A percentile compares a stretch with the other conserved stretches of the same genome.
phyloP scores from a whole-genome alignment of 2,797 vertebrate genomes.

The Ataeniobius toweri region DNA sequence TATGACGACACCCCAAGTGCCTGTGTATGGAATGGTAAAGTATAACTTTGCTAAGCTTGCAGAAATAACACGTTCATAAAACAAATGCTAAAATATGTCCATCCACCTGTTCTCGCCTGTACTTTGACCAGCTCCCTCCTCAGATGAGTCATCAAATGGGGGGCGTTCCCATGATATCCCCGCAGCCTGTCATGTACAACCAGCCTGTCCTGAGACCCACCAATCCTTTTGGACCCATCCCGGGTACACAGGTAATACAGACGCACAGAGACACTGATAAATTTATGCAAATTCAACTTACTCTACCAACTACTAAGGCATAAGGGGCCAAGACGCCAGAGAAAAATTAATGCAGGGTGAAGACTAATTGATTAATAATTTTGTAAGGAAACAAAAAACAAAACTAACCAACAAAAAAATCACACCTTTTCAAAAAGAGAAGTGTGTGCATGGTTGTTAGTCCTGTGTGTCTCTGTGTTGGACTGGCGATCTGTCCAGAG shows the following conservation, averaged over 20 bases:
- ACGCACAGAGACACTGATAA: constrained; percentile 7
- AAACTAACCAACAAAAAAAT: no score
- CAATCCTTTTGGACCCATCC: constrained; percentile 86
- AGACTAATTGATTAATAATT: no score
- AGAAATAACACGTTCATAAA: background rate
- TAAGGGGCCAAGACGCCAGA: background rate
- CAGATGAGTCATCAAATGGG: constrained; percentile 87
- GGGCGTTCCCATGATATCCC: constrained; percentile 85
- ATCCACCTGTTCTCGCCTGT: constrained; percentile 10
- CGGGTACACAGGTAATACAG: constrained; percentile 86
- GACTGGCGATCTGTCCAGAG: no score
- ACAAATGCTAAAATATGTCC: background rate
- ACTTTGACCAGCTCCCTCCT: constrained; percentile 81
- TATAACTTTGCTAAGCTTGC: background rate
- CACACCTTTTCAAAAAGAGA: no score
- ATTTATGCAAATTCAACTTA: background rate
- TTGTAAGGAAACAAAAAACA: no score
- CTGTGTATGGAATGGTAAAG: constrained; percentile 93
- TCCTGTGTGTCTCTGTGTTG: no score
- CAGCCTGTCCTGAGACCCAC: constrained; percentile 88
- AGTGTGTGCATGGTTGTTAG: no score
- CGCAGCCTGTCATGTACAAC: constrained; percentile 88
- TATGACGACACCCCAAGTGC: constrained; percentile 92
- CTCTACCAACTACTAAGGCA: background rate
- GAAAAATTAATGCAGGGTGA: background rate